A percentile compares a stretch with the other conserved stretches of the same genome.
phyloP scores from a whole-genome alignment of 2,797 vertebrate species.

The Eulemur coronatus region DNA sequence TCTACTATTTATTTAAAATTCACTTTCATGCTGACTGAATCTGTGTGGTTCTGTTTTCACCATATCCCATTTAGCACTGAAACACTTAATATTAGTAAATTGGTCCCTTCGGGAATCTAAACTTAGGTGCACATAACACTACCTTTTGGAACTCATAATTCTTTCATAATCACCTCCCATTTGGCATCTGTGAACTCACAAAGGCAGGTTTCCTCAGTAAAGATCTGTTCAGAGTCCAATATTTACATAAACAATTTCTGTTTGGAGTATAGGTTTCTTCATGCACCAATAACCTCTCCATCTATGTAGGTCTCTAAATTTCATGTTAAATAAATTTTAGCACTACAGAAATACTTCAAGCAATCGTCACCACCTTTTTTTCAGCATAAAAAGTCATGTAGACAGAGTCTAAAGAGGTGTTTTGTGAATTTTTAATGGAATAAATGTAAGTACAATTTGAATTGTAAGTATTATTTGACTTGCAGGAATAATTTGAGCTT shows the following conservation, averaged over 20 bases:
- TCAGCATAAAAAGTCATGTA: constrained; percentile 80
- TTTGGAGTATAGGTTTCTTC: constrained; percentile 78
- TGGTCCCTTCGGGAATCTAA: constrained; percentile 88
- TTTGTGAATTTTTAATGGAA: constrained; percentile 59
- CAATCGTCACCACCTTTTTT: constrained; percentile 77
- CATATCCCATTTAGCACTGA: constrained; percentile 79
- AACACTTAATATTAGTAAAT: constrained; percentile 86
- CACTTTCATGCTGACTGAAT: constrained; percentile 69
- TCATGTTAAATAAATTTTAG: constrained; percentile 80
- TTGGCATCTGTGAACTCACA: constrained; percentile 78
- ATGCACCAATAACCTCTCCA: constrained; percentile 81
- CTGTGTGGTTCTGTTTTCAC: constrained; percentile 70
- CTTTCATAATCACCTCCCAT: constrained; percentile 84
- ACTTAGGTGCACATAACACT: constrained; percentile 81
- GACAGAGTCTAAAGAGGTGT: constrained; percentile 65
- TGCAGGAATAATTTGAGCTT: constrained; percentile 27
- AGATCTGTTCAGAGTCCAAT: constrained; percentile 74
- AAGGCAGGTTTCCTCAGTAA: constrained; percentile 72
- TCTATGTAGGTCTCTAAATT: constrained; percentile 71
- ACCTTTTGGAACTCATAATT: constrained; percentile 82
- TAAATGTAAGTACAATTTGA: constrained; percentile 58
- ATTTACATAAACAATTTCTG: constrained; percentile 84
- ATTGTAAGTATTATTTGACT: constrained; percentile 19
- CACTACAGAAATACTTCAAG: constrained; percentile 78
- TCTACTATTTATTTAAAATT: constrained; percentile 82